A percentile compares a stretch with the other conserved stretches of the same genome.
Conservation (phyloP, 2,888 invertebrate species). For the Drosophila niveifrons region DNA sequence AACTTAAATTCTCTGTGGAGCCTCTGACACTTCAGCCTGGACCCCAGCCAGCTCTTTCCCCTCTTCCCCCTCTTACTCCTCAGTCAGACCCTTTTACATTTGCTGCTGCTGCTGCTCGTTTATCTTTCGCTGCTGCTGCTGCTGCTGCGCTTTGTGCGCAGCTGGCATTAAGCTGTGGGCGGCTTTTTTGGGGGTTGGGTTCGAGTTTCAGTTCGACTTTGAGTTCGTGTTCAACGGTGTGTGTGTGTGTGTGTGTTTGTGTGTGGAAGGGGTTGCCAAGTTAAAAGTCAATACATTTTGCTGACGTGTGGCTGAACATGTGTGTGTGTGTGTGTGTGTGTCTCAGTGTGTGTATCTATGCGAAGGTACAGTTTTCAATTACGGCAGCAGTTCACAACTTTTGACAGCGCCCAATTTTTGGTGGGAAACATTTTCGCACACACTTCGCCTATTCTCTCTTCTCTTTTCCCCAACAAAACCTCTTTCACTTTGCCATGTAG, state of each 20-base stretch:
- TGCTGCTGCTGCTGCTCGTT: constrained; percentile 38
- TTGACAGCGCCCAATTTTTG: constrained; percentile 64
- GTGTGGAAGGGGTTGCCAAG: constrained; percentile 61
- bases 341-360: constrained; percentile 48
- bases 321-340: constrained; percentile 11
- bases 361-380: constrained; percentile 77
- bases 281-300: constrained; percentile 77
- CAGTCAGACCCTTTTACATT: background rate
- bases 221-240: constrained; percentile 7
- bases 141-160: constrained; percentile 50
- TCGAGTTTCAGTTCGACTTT: constrained; percentile 4
- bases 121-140: constrained; percentile 43
- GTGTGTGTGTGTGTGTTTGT: background rate
- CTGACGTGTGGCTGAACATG: constrained; percentile 63
- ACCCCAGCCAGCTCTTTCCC: constrained; percentile 15
- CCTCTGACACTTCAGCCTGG: constrained; percentile 40
- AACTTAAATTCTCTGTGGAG: constrained; percentile 34
- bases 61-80: background rate
- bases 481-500: background rate
- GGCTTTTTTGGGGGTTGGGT: constrained; percentile 10
- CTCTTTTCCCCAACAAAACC: background rate
- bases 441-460: constrained; percentile 15
- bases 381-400: constrained; percentile 71
- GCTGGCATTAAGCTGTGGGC: constrained; percentile 48
- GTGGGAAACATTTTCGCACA: constrained; percentile 34